Base-by-base conservation (phyloP, 2,888 invertebrate species). In the Linnaemya tessellans region DNA sequence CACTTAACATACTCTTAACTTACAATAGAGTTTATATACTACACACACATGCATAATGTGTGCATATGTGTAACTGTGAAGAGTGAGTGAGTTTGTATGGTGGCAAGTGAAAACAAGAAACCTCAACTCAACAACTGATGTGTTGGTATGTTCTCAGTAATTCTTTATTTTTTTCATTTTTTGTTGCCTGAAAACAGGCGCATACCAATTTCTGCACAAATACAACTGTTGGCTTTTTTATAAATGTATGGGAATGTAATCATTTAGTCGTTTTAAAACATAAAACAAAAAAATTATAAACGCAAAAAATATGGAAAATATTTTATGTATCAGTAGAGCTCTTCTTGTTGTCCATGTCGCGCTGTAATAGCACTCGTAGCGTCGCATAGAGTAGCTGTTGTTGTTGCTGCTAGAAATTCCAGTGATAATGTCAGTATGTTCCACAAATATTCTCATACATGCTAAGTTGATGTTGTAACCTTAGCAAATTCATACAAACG, bases 1-100 rank as follows among this genome's bases (percentile, higher is more conserved):
- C 79, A 77, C 85, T 85, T 85, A 85, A 82, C 85, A 82, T 60
- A 79, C 79, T 80, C 85, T 85, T 75, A 75, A 82, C 82, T 82
- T 80, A 82, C 82, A 82, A 85, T 56, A 60, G 71, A 79, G 75
- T 79, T 82, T 80, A 85, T 70, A 67, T 65, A 82, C 70, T 77
- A 56, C 74, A 81, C 20, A 56, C 74, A 81, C 20, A 81, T 81
- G 74, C 51, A 80, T 71, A 56, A 62, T 74, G n/a, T 49, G 43
- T 54, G 41, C 56, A 20, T 64, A 51, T 58, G 67, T 54, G 35
- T 20, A 30, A 41, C n/a, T 22, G 18, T 51, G 65, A 60, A 22
- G 58, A 18, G 70, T 54, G 58, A 18, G 70, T 54, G 67, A 46
- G 35, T 49, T 38, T 79, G 67, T 77, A 30, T 43, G 73, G 49